Evolutionary conservation across 2,888 invertebrate species (phyloP).

Genomic region (Endotricha flammealis): DNA sequence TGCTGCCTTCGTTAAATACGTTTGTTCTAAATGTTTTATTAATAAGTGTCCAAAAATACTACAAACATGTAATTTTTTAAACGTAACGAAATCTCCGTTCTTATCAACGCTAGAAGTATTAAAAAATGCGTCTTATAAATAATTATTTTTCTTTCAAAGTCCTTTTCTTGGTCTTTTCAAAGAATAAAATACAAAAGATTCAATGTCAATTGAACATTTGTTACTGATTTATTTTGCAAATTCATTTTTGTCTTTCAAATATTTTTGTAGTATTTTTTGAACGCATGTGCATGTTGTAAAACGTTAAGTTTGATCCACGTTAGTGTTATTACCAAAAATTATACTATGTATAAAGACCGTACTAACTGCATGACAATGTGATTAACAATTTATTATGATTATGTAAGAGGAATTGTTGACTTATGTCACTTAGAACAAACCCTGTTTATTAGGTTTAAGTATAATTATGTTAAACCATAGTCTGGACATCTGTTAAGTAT

Average conservation of each 20-base stretch:
- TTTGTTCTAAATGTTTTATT: constrained; percentile 25
- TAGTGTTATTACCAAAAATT: constrained; percentile 52
- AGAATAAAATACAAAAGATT: too few relatives aligned
- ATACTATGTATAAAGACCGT: constrained; percentile 36
- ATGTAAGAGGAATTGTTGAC: constrained; percentile 50
- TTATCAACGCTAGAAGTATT: too few relatives aligned
- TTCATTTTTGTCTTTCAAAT: too few relatives aligned
- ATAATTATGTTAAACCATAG: constrained; percentile 30
- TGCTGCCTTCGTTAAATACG: constrained; percentile 23
- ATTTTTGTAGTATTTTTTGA: constrained; percentile 2
- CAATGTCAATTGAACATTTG: too few relatives aligned
- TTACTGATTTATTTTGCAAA: too few relatives aligned
- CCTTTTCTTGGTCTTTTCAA: too few relatives aligned
- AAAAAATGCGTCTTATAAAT: too few relatives aligned
- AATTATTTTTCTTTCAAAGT: too few relatives aligned
- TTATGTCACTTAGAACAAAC: constrained; percentile 54
- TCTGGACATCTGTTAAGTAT: too few relatives aligned
- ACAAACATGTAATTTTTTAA: too few relatives aligned
- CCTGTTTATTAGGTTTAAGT: constrained; percentile 38
- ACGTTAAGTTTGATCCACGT: constrained; percentile 41
- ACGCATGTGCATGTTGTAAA: constrained; percentile 18
- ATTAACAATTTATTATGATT: constrained; percentile 39
- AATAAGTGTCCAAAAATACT: constrained; percentile 11
- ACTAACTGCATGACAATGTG: constrained; percentile 68
- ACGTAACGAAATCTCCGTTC: too few relatives aligned